phyloP scores from a whole-genome alignment of 2,888 invertebrate species.

The Phlogophora meticulosa region DNA sequence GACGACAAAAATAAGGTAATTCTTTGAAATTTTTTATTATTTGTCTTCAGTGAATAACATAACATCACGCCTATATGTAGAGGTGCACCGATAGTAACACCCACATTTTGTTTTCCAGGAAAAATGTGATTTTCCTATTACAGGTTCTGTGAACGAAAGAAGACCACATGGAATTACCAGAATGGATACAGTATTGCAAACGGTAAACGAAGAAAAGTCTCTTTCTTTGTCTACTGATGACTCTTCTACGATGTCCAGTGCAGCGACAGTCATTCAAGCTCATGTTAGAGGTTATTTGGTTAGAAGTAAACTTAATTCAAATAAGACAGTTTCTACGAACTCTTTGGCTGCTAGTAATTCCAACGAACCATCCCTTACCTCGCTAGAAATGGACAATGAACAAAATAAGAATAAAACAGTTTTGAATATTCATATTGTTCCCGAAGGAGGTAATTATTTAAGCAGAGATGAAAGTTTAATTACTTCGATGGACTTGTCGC shows the following conservation, averaged over 20 bases:
- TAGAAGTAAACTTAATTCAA: conserved; percentile 87
- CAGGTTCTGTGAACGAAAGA: conserved; percentile 76
- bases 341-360: conserved; percentile 80
- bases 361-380: conserved; percentile 76
- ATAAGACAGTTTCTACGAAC: conserved; percentile 82
- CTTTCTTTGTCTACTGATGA: conserved; percentile 88
- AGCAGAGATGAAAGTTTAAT: conserved; percentile 86
- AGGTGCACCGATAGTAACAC: too few relatives aligned
- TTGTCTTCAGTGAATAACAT: too few relatives aligned
- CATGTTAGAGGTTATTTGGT: conserved; percentile 93
- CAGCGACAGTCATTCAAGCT: conserved; percentile 93
- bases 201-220: conserved; percentile 90
- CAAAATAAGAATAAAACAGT: conserved; percentile 82
- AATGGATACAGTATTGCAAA: conserved; percentile 88
- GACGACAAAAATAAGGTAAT: conserved; percentile 77
- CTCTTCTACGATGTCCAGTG: conserved; percentile 89
- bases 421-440: conserved; percentile 87
- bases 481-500: conserved; percentile 85
- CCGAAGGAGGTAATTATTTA: conserved; percentile 82
- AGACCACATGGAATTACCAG: conserved; percentile 82
- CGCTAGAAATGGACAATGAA: conserved; percentile 81
- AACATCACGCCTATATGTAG: too few relatives aligned
- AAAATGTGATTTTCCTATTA: conserved; percentile 70
- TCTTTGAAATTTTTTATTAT: neutral
- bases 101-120: conserved; percentile 78